Evolutionary conservation across 2,888 invertebrate genomes (phyloP), one percentile per base, ranked within the genome.

Genomic region (Erynnis tages): DNA sequence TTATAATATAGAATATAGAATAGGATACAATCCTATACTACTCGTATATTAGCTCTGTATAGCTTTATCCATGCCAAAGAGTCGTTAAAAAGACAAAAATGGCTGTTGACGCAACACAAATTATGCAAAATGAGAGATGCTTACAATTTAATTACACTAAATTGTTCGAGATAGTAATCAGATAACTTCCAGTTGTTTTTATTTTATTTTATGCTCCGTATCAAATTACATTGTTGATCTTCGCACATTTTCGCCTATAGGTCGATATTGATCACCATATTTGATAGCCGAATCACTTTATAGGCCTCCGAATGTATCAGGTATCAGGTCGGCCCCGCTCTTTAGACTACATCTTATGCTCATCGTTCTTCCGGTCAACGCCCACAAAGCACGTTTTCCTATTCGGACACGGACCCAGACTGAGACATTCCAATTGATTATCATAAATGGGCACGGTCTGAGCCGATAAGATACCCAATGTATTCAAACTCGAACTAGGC

Each of bases 361-460:
- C 72, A 71, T 75, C 73, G 61, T 57, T 78, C 74, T 82, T 82
- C 78, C 79, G 77, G 71, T 54, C 53, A 53, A 68, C 73, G 69
- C 72, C 74, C 67, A 80, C 80, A 73, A 71, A 76, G 73, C 71
- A 73, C 63, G 55, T 68, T 66, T 61, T 57, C 63, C 60, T 64
- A 65, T 73, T 65, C 63, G 59, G 63, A 70, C 67, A 69, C 62
- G 61, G 62, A 69, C 71, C 63, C 57, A 58, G 66, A 69, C 60
- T 67, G 67, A 71, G 67, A 71, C 75, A 76, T 77, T 74, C 67
- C 66, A 65, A 68, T 58, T 64, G 57, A 80, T 82, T 78, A 74
- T 66, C 76, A 77, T 79, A 76, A 75, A 74, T 67, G 69, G 62
- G 66, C 67, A 71, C 73, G 71, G 74, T 73, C 60, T 63, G 46